A percentile compares a stretch with the other conserved stretches of the same genome.
phyloP scores from a whole-genome alignment of 2,113 vertebrate species.

The Neolamprologus brichardi region DNA sequence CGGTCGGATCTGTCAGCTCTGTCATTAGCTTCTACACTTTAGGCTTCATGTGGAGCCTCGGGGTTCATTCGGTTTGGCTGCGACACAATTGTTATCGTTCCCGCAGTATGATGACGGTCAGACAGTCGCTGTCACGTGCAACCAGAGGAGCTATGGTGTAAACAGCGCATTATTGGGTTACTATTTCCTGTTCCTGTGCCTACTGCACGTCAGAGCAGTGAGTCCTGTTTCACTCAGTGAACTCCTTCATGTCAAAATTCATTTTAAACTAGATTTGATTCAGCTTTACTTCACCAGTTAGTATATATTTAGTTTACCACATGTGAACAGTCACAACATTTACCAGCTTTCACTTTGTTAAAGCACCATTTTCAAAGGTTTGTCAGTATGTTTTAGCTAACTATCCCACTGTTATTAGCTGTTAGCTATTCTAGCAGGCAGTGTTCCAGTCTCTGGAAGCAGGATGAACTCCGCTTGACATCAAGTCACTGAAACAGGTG shows the following conservation, averaged over 20 bases:
- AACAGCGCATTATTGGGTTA: background rate
- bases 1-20: constrained; percentile 42
- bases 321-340: background rate
- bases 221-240: background rate
- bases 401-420: background rate
- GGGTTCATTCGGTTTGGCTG: constrained; percentile 15
- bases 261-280: background rate
- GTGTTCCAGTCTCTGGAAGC: background rate
- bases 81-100: constrained; percentile 27
- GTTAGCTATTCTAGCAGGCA: background rate
- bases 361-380: background rate
- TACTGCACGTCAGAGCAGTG: background rate
- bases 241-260: background rate
- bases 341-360: background rate
- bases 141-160: background rate
- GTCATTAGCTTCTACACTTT: constrained; percentile 45
- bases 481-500: background rate
- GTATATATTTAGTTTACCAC: background rate
- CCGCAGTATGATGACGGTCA: background rate
- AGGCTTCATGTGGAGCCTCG: background rate
- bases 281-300: background rate
- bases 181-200: background rate
- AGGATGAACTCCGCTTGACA: background rate
- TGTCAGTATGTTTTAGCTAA: background rate
- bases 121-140: background rate